Conservation (phyloP, 1,140 invertebrate genomes). For the Eueides isabella region DNA sequence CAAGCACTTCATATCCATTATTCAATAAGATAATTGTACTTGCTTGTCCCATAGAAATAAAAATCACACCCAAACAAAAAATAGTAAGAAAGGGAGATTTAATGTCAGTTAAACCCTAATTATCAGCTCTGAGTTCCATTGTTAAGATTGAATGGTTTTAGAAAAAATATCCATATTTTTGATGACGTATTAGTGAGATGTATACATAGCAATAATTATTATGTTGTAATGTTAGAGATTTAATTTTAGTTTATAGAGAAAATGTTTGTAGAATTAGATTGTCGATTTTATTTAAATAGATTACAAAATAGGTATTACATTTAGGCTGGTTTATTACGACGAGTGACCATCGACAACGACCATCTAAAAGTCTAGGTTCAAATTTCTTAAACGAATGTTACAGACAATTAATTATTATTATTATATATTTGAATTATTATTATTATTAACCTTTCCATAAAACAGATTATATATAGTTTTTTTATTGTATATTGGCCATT, state of each 20-base stretch:
- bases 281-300: background rate
- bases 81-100: background rate
- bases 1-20: background rate
- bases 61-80: background rate
- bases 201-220: conserved; percentile 57
- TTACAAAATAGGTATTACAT: background rate
- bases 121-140: background rate
- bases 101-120: background rate
- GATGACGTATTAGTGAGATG: conserved; percentile 60
- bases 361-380: background rate
- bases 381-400: background rate
- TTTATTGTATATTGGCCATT: too few relatives aligned
- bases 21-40: background rate
- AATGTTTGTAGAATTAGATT: background rate
- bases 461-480: too few relatives aligned
- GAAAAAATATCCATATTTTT: background rate
- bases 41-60: background rate
- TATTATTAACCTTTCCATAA: too few relatives aligned
- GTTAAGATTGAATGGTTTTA: background rate
- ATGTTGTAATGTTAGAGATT: background rate
- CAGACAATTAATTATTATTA: too few relatives aligned
- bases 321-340: background rate
- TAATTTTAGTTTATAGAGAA: background rate
- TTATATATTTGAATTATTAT: too few relatives aligned
- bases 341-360: background rate